phyloP scores from a whole-genome alignment of 1,140 invertebrate species.

The Ganaspis sp. region DNA sequence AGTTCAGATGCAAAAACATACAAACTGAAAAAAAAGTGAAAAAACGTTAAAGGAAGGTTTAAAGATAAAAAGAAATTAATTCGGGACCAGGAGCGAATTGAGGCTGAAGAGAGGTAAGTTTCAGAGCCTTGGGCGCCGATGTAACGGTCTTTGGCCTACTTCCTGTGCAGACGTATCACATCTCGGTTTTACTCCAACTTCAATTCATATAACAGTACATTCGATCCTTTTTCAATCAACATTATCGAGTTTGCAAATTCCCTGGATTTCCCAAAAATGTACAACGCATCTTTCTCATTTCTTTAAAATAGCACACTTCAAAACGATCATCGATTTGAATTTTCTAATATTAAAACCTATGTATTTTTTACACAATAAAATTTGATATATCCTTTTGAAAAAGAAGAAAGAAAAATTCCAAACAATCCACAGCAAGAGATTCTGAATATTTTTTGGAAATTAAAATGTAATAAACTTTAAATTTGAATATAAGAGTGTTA shows the following conservation, averaged over 20 bases:
- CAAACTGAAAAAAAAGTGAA: neutral
- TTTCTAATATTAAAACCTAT: no score
- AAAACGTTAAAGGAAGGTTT: neutral
- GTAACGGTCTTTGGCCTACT: constrained; percentile 73
- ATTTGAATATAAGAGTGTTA: neutral
- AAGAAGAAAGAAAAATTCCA: no score
- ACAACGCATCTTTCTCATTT: no score
- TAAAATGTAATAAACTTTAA: neutral
- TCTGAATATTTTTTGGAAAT: neutral
- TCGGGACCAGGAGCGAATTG: constrained; percentile 47
- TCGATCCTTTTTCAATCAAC: constrained; percentile 24
- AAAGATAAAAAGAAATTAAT: constrained; percentile 16
- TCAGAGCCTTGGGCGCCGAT: constrained; percentile 66
- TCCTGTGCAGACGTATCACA: constrained; percentile 54
- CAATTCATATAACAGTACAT: constrained; percentile 70
- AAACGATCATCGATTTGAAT: no score
- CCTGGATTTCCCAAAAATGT: neutral
- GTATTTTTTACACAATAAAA: neutral
- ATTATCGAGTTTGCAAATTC: neutral
- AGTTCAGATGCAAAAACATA: neutral
- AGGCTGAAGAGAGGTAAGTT: constrained; percentile 64
- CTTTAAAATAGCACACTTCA: no score
- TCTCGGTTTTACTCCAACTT: constrained; percentile 45
- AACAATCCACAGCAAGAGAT: no score
- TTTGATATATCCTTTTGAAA: no score